These are phyloP conservation scores for Drosophila fuyamai DNA, from an alignment of 1,140 invertebrate genomes.

Conservation along the genomic window DNA sequence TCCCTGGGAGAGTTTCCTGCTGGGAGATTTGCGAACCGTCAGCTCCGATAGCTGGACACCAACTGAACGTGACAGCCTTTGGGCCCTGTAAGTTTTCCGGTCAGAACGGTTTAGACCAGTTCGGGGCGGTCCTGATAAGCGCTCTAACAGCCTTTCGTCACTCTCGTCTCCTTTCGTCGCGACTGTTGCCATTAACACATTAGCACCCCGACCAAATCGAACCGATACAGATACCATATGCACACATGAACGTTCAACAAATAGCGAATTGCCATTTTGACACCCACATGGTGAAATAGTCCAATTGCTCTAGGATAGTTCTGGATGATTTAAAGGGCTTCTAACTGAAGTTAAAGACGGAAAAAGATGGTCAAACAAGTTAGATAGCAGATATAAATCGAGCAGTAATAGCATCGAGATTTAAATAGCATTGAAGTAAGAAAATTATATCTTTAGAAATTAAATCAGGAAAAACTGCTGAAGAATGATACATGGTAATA, in stretches of 20 bases:
- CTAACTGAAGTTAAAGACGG: not conserved
- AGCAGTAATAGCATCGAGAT: too few relatives aligned
- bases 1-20: slow-evolving; percentile 4
- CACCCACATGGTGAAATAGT: slow-evolving; percentile 58
- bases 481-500: too few relatives aligned
- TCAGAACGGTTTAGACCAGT: slow-evolving; percentile 16
- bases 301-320: slow-evolving; percentile 14
- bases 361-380: not conserved
- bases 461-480: too few relatives aligned
- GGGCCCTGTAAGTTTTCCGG: slow-evolving; percentile 24
- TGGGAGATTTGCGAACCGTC: slow-evolving; percentile 55
- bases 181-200: slow-evolving; percentile 42
- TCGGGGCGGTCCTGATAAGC: slow-evolving; percentile 61
- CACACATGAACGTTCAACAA: slow-evolving; percentile 3
- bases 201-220: slow-evolving; percentile 16
- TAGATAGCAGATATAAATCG: too few relatives aligned
- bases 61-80: slow-evolving; percentile 60
- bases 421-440: too few relatives aligned
- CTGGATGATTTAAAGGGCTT: slow-evolving; percentile 34
- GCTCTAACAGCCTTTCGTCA: slow-evolving; percentile 70
- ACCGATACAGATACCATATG: slow-evolving; percentile 35
- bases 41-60: slow-evolving; percentile 65
- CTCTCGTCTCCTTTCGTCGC: slow-evolving; percentile 32
- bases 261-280: slow-evolving; percentile 18
- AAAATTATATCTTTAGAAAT: too few relatives aligned